phyloP scores from a whole-genome alignment of 2,113 vertebrate genomes.

The Asarcornis scutulata region DNA sequence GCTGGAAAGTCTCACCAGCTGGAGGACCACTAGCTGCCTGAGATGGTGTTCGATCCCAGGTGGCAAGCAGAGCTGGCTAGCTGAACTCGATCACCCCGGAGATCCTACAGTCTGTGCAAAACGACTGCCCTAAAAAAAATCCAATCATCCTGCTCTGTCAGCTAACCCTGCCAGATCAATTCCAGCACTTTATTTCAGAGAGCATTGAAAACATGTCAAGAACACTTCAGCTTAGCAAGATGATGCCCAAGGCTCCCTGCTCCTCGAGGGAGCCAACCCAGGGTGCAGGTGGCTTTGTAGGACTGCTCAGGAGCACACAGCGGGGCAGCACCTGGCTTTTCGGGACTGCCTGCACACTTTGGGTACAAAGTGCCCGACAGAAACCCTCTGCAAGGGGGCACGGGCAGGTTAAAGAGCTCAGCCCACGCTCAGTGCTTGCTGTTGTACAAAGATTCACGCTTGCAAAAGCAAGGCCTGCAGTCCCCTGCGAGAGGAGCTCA shows the following conservation, averaged over 20 bases:
- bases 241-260: not conserved
- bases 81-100: not conserved
- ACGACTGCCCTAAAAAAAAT: not conserved
- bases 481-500: not conserved
- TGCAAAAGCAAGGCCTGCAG: not conserved
- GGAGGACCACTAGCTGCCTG: no score
- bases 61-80: no score
- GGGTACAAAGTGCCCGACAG: accelerated
- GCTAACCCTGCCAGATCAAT: not conserved
- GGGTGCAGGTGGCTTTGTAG: no score
- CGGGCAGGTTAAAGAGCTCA: no score
- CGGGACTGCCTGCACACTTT: no score
- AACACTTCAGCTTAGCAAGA: not conserved
- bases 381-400: no score
- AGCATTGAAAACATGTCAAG: not conserved
- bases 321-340: not conserved
- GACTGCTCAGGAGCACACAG: not conserved
- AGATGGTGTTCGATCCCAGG: no score
- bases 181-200: not conserved
- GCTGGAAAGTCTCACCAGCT: no score
- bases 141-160: not conserved
- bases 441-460: not conserved
- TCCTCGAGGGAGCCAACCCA: not conserved
- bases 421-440: accelerated
- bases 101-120: not conserved